A percentile compares a stretch with the other conserved stretches of the same genome.
These are phyloP conservation scores for Sebastes miniatus DNA, from an alignment of 2,797 vertebrate species.

Conservation along the genomic window DNA sequence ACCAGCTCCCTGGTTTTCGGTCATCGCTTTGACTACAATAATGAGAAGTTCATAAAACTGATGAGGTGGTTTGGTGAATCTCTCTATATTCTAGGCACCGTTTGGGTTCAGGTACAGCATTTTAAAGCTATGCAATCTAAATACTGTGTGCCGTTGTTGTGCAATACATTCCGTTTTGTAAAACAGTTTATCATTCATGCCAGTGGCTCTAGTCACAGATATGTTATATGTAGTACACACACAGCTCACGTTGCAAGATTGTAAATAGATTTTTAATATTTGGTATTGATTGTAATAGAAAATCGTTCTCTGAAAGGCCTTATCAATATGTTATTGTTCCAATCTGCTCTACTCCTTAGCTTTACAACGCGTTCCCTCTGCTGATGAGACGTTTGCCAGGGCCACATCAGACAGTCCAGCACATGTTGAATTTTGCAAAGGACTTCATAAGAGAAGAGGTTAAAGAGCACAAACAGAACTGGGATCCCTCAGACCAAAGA, in stretches of 20 bases:
- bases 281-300: no score
- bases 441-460: constrained; percentile 62
- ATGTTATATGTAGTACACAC: neutral
- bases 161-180: neutral
- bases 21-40: constrained; percentile 72
- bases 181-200: neutral
- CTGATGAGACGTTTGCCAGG: constrained; percentile 80
- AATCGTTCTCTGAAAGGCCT: no score
- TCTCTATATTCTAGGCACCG: neutral
- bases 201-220: neutral
- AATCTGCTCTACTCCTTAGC: constrained; percentile 28
- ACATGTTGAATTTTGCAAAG: constrained; percentile 38
- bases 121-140: neutral
- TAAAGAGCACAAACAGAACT: constrained; percentile 73
- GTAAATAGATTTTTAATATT: no score
- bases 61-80: rapidly evolving
- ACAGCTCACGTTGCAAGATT: neutral
- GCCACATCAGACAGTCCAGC: constrained; percentile 67
- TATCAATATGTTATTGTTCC: neutral
- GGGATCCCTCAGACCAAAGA: constrained; percentile 68
- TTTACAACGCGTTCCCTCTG: constrained; percentile 67
- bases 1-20: constrained; percentile 81
- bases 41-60: constrained; percentile 24
- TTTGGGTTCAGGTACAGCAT: constrained; percentile 37
- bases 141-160: neutral